Conservation (phyloP, 30 jellyfish, hydroid and myxozoan genomes). For the Hydractinia echinata region DNA sequence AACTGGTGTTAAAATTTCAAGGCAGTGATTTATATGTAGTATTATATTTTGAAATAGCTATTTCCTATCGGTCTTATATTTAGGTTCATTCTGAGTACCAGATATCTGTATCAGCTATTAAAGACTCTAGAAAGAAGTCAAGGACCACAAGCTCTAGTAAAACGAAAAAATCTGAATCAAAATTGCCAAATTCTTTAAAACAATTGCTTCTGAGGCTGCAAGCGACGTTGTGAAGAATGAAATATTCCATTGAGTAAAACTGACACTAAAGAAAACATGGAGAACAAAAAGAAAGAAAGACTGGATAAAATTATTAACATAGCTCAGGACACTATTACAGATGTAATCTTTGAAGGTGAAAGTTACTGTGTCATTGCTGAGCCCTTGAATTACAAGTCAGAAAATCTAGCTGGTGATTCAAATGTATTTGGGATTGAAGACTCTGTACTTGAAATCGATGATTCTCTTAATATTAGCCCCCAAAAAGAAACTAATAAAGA, state of each 20-base stretch:
- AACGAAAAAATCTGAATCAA: background rate
- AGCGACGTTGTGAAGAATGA: background rate
- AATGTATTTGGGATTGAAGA: background rate
- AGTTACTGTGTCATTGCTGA: constrained; percentile 25
- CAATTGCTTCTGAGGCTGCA: constrained; percentile 2
- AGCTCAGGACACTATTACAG: background rate
- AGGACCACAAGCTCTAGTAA: background rate
- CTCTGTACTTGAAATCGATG: constrained; percentile 11
- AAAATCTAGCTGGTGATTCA: background rate
- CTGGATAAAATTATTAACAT: background rate
- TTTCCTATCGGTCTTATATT: too few relatives aligned
- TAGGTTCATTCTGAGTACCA: constrained; percentile 39
- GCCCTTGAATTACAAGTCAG: background rate
- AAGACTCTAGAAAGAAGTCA: constrained; percentile 10
- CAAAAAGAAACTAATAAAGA: background rate
- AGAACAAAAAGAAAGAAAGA: background rate
- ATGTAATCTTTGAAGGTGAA: constrained; percentile 10
- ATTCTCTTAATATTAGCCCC: background rate
- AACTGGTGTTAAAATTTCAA: too few relatives aligned
- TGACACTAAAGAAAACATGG: background rate
- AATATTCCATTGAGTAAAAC: background rate
- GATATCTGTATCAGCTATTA: constrained; percentile 32
- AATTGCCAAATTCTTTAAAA: background rate
- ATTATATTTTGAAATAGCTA: too few relatives aligned
- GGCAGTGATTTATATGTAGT: too few relatives aligned